These are phyloP conservation scores for Mylabris sibirica DNA, from an alignment of 2,888 invertebrate genomes.

Conservation along the genomic window DNA sequence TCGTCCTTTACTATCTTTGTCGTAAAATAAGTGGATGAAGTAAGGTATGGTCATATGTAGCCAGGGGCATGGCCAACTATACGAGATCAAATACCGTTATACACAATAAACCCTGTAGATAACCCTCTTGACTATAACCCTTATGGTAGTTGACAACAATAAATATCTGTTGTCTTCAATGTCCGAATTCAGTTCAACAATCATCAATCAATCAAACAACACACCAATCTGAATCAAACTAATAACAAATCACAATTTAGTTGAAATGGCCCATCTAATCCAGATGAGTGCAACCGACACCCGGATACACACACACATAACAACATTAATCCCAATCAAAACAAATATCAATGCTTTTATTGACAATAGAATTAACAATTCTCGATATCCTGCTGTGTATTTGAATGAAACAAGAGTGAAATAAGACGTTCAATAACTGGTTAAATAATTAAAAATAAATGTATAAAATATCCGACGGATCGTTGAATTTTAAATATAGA, in stretches of 20 bases:
- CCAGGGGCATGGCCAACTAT: no score
- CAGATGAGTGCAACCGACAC: constrained; percentile 56
- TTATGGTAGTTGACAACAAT: constrained; percentile 34
- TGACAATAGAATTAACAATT: constrained; percentile 55
- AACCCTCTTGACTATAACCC: neutral
- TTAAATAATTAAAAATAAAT: no score
- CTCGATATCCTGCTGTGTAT: constrained; percentile 48
- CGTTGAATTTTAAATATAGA: neutral
- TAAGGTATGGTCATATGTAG: no score
- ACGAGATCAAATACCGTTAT: no score
- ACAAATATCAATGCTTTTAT: constrained; percentile 54
- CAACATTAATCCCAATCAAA: constrained; percentile 57
- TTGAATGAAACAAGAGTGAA: constrained; percentile 34
- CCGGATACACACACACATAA: constrained; percentile 49
- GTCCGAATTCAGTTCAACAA: constrained; percentile 23
- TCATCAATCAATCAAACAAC: constrained; percentile 41
- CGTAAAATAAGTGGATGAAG: no score
- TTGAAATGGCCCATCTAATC: constrained; percentile 43
- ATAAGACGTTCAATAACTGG: neutral
- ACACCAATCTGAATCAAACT: constrained; percentile 41
- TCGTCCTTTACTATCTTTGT: no score
- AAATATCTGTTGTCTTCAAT: constrained; percentile 42
- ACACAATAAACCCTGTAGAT: no score
- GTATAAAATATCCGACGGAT: neutral
- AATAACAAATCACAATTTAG: constrained; percentile 49